Conservation (phyloP, 2,888 invertebrate species). For the Hartigia nigra region DNA sequence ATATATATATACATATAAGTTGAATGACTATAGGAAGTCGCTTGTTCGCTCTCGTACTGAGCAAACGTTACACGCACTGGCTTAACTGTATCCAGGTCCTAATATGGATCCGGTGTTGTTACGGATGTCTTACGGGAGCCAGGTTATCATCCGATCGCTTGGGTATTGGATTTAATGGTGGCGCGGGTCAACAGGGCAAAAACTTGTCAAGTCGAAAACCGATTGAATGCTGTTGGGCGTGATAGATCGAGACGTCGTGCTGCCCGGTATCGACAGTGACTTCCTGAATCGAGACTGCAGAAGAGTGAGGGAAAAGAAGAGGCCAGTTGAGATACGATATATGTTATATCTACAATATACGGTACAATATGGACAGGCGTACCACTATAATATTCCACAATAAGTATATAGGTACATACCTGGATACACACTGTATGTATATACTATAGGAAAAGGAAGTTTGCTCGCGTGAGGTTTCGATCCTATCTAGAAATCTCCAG, state of each 20-base stretch:
- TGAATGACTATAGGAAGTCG: not conserved
- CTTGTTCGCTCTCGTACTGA: slow-evolving; percentile 20
- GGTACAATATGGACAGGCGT: not conserved
- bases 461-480: not conserved
- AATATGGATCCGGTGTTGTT: slow-evolving; percentile 21
- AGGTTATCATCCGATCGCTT: slow-evolving; percentile 19
- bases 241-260: not conserved
- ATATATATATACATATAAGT: not conserved
- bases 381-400: not conserved
- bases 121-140: slow-evolving; percentile 21
- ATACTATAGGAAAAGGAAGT: not conserved
- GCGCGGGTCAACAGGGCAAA: slow-evolving; percentile 3
- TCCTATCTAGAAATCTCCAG: slow-evolving; percentile 5
- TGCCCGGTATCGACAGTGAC: not conserved
- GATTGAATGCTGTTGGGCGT: slow-evolving; percentile 1
- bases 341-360: not conserved
- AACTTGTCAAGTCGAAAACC: slow-evolving; percentile 8
- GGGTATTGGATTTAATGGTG: slow-evolving; percentile 19
- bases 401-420: not conserved
- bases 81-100: slow-evolving; percentile 23
- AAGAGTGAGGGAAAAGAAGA: not conserved
- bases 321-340: not conserved
- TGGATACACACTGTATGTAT: not conserved
- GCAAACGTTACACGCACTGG: slow-evolving; percentile 23
- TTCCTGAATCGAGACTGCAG: not conserved